These are phyloP conservation scores for Samia ricini DNA, from an alignment of 1,140 invertebrate genomes.

Conservation along the genomic window DNA sequence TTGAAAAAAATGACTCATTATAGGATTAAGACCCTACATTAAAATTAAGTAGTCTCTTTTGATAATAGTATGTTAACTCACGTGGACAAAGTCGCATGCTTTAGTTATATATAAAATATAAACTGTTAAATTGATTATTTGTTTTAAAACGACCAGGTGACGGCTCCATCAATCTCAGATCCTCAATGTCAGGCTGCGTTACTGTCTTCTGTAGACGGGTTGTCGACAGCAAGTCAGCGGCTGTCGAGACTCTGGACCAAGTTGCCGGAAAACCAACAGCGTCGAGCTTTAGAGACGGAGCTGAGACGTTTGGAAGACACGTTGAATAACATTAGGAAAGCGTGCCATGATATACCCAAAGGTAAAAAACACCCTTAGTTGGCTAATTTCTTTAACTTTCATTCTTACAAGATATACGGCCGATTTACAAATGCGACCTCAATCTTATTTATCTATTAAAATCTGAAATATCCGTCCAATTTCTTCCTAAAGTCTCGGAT, in stretches of 20 bases:
- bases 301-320: background rate
- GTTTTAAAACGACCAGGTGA: constrained; percentile 22
- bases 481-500: too few species aligned
- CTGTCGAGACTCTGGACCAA: background rate
- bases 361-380: background rate
- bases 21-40: too few species aligned
- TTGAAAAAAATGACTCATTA: too few species aligned
- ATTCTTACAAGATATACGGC: too few species aligned
- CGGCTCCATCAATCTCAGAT: constrained; percentile 25
- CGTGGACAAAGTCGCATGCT: too few species aligned
- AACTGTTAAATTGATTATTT: background rate
- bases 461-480: too few species aligned
- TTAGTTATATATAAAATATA: too few species aligned
- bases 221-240: constrained; percentile 6
- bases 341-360: background rate
- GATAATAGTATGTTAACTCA: too few species aligned
- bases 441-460: too few species aligned
- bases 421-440: too few species aligned
- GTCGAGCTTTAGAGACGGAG: background rate
- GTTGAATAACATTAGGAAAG: background rate
- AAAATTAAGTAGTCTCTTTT: too few species aligned
- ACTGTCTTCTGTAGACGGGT: constrained; percentile 22
- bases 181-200: constrained; percentile 23
- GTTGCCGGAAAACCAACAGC: background rate
- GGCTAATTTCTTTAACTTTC: too few species aligned